Evolutionary conservation across 1,140 invertebrate genomes (phyloP).

Genomic region (Plutomurus gul): DNA sequence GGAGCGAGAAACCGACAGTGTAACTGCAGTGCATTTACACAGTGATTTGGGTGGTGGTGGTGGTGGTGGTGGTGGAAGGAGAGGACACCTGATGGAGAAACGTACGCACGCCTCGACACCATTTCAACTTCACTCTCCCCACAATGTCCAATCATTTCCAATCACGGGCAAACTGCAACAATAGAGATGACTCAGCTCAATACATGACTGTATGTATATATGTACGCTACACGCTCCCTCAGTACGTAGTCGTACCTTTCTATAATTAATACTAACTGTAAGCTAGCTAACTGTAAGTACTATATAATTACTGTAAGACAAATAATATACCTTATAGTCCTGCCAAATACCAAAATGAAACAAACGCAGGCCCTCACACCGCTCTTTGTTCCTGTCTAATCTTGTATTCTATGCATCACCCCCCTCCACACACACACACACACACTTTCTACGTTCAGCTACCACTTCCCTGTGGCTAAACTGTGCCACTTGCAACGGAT

Average conservation of each 20-base stretch:
- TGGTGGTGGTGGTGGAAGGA: background rate
- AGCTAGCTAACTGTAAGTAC: too few species aligned
- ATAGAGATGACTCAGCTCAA: slow-evolving; percentile 4
- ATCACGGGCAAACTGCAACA: background rate
- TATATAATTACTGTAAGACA: too few species aligned
- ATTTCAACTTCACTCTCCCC: background rate
- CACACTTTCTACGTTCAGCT: too few species aligned
- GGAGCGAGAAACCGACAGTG: too few species aligned
- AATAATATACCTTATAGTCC: background rate
- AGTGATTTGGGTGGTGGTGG: too few species aligned
- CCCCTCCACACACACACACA: too few species aligned
- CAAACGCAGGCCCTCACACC: too few species aligned
- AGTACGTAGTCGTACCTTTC: background rate
- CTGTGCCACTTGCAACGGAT: too few species aligned
- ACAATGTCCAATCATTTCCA: background rate
- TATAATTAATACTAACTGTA: too few species aligned
- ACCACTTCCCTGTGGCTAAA: too few species aligned
- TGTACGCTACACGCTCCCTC: background rate
- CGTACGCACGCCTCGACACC: background rate
- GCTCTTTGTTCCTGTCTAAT: too few species aligned
- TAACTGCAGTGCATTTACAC: background rate
- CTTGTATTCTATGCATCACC: too few species aligned
- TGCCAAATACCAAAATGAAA: background rate
- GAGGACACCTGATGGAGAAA: background rate
- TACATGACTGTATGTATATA: background rate